phyloP scores from a whole-genome alignment of 2,888 invertebrate species.

The Plagodis pulveraria region DNA sequence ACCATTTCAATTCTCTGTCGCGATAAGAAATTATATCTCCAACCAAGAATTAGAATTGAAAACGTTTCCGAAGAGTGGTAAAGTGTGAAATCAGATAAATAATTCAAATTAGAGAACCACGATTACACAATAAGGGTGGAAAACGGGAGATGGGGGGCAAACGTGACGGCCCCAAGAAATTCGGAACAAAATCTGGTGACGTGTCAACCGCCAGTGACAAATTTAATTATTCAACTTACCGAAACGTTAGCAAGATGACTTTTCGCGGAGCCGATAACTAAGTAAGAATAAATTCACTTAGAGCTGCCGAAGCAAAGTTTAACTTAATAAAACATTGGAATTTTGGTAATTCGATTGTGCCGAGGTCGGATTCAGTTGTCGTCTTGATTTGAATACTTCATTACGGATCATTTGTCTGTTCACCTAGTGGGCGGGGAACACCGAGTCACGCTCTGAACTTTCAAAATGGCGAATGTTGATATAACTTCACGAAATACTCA shows the following conservation, averaged over 20 bases:
- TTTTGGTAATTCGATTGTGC: constrained; percentile 79
- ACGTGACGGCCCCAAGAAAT: constrained; percentile 77
- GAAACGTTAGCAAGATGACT: constrained; percentile 84
- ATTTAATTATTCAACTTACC: constrained; percentile 84
- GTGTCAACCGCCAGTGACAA: constrained; percentile 82
- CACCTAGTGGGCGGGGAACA: constrained; percentile 24
- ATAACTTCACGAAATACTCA: too few relatives aligned
- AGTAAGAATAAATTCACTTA: constrained; percentile 85
- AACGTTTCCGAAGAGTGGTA: constrained; percentile 48
- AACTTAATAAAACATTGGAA: constrained; percentile 84
- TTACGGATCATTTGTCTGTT: constrained; percentile 68
- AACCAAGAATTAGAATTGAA: constrained; percentile 37
- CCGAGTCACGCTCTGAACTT: not conserved
- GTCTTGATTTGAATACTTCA: constrained; percentile 79
- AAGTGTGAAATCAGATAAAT: constrained; percentile 80
- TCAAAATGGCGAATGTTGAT: too few relatives aligned
- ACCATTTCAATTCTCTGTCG: constrained; percentile 30
- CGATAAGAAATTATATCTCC: constrained; percentile 32
- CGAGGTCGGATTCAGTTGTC: constrained; percentile 67
- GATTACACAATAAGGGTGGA: constrained; percentile 71
- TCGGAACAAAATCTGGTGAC: constrained; percentile 78
- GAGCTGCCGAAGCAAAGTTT: constrained; percentile 81
- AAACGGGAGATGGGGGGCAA: constrained; percentile 48
- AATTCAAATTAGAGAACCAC: constrained; percentile 80
- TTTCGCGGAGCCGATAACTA: constrained; percentile 81